Evolutionary conservation across 2,113 vertebrate species (phyloP), one percentile per base, ranked within the genome.

Genomic region (Bungarus multicinctus): DNA sequence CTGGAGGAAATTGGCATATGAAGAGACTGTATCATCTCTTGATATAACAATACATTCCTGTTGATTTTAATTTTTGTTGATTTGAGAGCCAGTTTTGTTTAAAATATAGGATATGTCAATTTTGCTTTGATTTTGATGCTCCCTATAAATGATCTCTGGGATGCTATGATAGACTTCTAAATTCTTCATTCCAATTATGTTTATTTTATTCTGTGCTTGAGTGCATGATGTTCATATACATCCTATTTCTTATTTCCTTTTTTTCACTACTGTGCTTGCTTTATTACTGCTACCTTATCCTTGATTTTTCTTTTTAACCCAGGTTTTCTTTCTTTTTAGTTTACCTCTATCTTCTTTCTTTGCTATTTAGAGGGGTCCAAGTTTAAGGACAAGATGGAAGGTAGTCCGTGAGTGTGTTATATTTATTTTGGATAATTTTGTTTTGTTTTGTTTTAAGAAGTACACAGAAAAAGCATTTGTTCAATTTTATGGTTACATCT

Each of bases 301-400:
- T 91, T 89, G 69, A 60, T 94, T 96, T 96, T 97, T 94, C 57
- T 92, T 96, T 97, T 94, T 97, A 97, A 96, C 93, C 88, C 88
- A 88, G 95, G 50, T 96, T 97, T 89, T 97, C 96, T 97, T 97
- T 97, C 94, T 96, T 97, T 97, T 96, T 97, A 97, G 97, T 97
- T 94, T 97, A 94, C 96, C 96, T 96, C 95, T 97, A 34, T 97
- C 94, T 93, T 94, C 90, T 95, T 95, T 96, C 94, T 96, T 96
- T 97, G 95, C 94, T 96, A 88, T 96, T 96, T 96, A 97, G 95
- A 97, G 95, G 92, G 90, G 96, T 97, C 95, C 96, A 94, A 93
- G 95, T 94, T 94, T 96, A 96, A 97, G 94, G 95, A 96, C 95
- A 97, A 96, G 97, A 96, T 95, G 96, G 94, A 96, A 97, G 97